Base-by-base conservation (phyloP, 2,888 invertebrate species). In the Agonum fuliginosum region DNA sequence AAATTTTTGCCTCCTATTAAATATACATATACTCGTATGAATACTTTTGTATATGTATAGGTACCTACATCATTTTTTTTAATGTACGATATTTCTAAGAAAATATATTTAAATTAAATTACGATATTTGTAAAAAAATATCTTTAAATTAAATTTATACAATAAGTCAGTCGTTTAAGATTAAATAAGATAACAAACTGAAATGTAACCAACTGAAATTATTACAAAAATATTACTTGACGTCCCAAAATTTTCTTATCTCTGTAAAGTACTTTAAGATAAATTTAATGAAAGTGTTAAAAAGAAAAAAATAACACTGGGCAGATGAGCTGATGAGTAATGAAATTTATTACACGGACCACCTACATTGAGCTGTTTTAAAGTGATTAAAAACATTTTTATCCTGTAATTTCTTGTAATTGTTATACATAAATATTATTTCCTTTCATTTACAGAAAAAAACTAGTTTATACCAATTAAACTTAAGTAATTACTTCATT, bases 291-390 rank as follows among this genome's bases (percentile, higher is more conserved):
- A 43, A 43, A 43, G 43, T 43, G 43, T 43, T 14, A 43, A 43
- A 14, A 14, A 43, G 43, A 12, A 14, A 43, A 43, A 37, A 43
- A 43, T 14, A 14, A 4, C 12, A 1, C n/a, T 43, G 43, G 43
- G 12, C 34, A n/a, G 34, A 37, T n/a, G 37, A 43, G 14, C 43
- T 12, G 43, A 43, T 14, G 12, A 43, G 43, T 14, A 43, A 43
- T 43, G 43, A 43, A 41, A 43, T 43, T 43, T 43, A 43, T 43
- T 43, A 43, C 43, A 43, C 12, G 14, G 43, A 43, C 43, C 43
- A 43, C 43, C 43, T 14, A 43, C 43, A 43, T 43, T 14, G 43
- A 43, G 43, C 43, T 43, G n/a, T n/a, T n/a, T n/a, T 43, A 12
- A 43, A 43, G 37, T 12, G 37, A 37, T 1, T n/a, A 37, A 37